These are phyloP conservation scores for Drosophila pegasa DNA, from an alignment of 2,888 invertebrate species.

Conservation along the genomic window DNA sequence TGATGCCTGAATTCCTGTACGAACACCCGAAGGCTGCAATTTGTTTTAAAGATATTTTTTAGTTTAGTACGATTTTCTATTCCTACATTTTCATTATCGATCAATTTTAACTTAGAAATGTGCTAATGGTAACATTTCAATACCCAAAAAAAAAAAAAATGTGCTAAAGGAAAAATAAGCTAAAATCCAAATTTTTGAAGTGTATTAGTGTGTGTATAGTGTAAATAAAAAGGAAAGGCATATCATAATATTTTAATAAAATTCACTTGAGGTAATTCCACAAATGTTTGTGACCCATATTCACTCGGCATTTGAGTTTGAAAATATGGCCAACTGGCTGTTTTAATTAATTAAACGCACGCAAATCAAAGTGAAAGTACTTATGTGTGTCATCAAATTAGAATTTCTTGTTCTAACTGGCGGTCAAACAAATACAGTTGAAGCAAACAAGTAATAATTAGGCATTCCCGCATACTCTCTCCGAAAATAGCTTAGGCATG, in stretches of 20 bases:
- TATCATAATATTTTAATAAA: background rate
- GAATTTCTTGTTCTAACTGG: conserved; percentile 51
- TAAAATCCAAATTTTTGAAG: background rate
- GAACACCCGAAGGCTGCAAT: no score
- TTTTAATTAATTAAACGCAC: conserved; percentile 41
- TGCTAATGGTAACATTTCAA: no score
- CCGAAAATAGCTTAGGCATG: conserved; percentile 55
- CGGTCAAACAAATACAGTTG: conserved; percentile 49
- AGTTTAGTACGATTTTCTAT: no score
- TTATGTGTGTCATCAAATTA: conserved; percentile 51
- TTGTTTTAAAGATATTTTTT: no score
- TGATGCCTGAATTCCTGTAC: no score
- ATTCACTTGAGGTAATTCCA: background rate
- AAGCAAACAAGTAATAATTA: conserved; percentile 71
- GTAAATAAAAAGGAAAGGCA: background rate
- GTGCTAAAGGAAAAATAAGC: background rate
- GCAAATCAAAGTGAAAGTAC: conserved; percentile 57
- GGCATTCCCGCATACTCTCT: conserved; percentile 40
- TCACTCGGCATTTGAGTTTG: background rate
- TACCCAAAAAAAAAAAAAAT: no score
- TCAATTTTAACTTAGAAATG: no score
- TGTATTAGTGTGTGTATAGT: background rate
- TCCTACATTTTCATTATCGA: no score
- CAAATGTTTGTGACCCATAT: conserved; percentile 6
- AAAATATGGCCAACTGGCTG: conserved; percentile 24